These are phyloP conservation scores for Iphiclides podalirius DNA, from an alignment of 2,888 invertebrate species.

Conservation along the genomic window DNA sequence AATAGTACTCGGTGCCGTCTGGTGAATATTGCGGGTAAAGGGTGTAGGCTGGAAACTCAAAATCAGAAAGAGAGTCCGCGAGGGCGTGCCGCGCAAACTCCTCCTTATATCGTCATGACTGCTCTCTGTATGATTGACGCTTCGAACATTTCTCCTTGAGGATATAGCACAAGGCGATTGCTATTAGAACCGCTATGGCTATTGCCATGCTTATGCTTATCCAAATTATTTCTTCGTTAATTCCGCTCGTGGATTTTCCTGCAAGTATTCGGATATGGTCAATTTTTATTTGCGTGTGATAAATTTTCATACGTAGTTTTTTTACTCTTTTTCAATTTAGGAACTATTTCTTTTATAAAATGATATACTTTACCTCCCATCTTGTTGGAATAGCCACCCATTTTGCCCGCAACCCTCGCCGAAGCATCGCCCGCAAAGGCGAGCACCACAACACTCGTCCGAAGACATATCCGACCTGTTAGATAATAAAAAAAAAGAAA, in stretches of 20 bases:
- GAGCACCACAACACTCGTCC: constrained; percentile 55
- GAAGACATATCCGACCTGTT: constrained; percentile 50
- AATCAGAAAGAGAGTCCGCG: constrained; percentile 61
- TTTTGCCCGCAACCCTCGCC: constrained; percentile 89
- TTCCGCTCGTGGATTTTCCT: constrained; percentile 91
- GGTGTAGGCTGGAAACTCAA: constrained; percentile 63
- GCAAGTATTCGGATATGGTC: constrained; percentile 38
- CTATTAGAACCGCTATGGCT: constrained; percentile 89
- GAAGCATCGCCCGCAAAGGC: constrained; percentile 76
- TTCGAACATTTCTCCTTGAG: constrained; percentile 90
- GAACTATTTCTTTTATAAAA: neutral
- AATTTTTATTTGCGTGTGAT: neutral
- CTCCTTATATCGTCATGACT: constrained; percentile 83
- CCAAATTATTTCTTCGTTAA: constrained; percentile 94
- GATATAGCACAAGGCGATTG: constrained; percentile 90
- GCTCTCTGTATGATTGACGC: constrained; percentile 85
- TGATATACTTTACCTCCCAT: constrained; percentile 82
- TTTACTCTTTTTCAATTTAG: too few species aligned
- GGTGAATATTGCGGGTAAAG: constrained; percentile 72
- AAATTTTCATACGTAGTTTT: neutral
- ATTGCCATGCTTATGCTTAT: constrained; percentile 93
- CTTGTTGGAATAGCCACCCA: constrained; percentile 87
- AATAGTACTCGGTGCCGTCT: constrained; percentile 71
- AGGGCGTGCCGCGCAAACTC: constrained; percentile 73
- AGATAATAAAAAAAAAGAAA: constrained; percentile 10